Base-by-base conservation (phyloP, 2,113 vertebrate species). In the Channa argus region DNA sequence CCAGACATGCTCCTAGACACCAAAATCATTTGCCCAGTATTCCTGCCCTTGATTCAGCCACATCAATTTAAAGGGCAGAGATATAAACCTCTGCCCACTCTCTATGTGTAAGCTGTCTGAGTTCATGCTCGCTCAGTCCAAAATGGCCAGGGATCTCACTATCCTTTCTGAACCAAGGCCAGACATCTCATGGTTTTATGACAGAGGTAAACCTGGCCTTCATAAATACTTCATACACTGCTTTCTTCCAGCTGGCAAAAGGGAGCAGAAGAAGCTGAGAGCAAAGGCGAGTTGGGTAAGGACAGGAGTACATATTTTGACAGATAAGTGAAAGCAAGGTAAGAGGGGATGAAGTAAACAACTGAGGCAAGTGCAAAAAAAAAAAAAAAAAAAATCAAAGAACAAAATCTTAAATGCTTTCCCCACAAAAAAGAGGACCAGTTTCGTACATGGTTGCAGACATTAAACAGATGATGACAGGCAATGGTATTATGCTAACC, bases 221-320 rank as follows among this genome's bases (percentile, higher is more conserved):
- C 77, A 85, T 92, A 89, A 93, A 93, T 84, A 88, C 84, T 89
- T 89, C 80, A 91, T 46, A 69, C 52, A 41, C 24, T 47, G 62
- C 44, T 88, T 84, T 80, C 62, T 78, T 65, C 63, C 53, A 83
- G 71, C 67, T 79, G 71, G 72, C 74, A 76, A 77, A 83, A 68
- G 71, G 11, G 33, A 82, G 76, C 61, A 67, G 56, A 65, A 56
- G 38, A 63, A 79, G 72, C 63, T 60, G 66, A 63, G 56, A 68
- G 79, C 60, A 56, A 81, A 83, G 56, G 37, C 37, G 54, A 80
- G 74, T 55, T 60, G 9, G 83, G 73, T 62, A 34, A 82, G 70
- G 39, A 77, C 63, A 73, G 63, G 76, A 69, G 66, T 56, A 67
- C 59, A 63, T 46, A 49, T 65, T 82, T 79, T 77, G 55, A 82